Percentiles rank a stretch among this genome's conserved stretches.
These are phyloP conservation scores for Meloidogyne exigua DNA, from an alignment of 1,140 invertebrate species.

Conservation along the genomic window DNA sequence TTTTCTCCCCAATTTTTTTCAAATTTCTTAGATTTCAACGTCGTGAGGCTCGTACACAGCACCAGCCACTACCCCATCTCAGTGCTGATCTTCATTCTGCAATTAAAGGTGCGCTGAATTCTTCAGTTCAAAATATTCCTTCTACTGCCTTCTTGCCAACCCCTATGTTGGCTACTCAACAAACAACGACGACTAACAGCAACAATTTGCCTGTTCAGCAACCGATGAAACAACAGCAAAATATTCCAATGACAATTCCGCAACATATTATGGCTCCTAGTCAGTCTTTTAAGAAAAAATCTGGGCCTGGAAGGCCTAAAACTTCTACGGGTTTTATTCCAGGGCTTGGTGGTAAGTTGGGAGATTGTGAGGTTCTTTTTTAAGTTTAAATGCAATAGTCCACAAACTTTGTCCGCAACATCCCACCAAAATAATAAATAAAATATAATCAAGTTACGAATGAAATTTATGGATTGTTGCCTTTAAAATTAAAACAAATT, in stretches of 20 bases:
- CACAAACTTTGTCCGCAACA: too few relatives aligned
- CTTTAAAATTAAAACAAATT: too few relatives aligned
- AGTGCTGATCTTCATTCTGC: slow-evolving; percentile 35
- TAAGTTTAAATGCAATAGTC: too few relatives aligned
- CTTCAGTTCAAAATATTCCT: slow-evolving; percentile 7
- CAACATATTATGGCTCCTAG: slow-evolving; percentile 13
- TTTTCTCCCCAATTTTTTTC: too few relatives aligned
- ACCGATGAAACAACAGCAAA: slow-evolving; percentile 6
- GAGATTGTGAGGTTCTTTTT: too few relatives aligned
- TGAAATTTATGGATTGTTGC: too few relatives aligned
- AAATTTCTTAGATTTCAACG: slow-evolving; percentile 39
- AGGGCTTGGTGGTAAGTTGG: background rate
- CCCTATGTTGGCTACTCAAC: background rate
- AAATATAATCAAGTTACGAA: too few relatives aligned
- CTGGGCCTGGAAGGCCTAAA: slow-evolving; percentile 31
- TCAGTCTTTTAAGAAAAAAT: slow-evolving; percentile 31
- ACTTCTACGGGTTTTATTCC: background rate
- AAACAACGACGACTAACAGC: background rate
- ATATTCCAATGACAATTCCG: slow-evolving; percentile 24
- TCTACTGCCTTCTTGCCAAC: slow-evolving; percentile 9
- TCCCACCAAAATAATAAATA: too few relatives aligned
- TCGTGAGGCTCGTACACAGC: slow-evolving; percentile 35
- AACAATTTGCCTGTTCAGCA: background rate
- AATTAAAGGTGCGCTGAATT: slow-evolving; percentile 34
- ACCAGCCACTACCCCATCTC: slow-evolving; percentile 26